A percentile compares a stretch with the other conserved stretches of the same genome.
phyloP scores from a whole-genome alignment of 1,140 invertebrate genomes.

The Phymorhynchus buccinoides region DNA sequence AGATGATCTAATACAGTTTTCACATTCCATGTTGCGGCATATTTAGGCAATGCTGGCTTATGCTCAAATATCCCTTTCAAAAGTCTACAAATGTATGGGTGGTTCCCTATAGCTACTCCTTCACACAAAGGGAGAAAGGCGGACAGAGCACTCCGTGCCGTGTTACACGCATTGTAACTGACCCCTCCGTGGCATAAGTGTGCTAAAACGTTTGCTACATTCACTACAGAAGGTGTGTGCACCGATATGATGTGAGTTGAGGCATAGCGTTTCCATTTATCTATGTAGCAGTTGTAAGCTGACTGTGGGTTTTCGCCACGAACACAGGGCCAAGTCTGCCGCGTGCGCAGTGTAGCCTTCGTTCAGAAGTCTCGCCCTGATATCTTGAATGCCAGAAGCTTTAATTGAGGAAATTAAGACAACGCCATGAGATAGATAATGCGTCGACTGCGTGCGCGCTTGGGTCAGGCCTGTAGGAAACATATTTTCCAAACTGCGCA shows the following conservation, averaged over 20 bases:
- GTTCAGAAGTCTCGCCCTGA: conserved; percentile 37
- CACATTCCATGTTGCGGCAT: conserved; percentile 47
- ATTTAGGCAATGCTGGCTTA: conserved; percentile 38
- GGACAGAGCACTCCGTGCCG: conserved; percentile 40
- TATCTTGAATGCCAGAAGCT: conserved; percentile 43
- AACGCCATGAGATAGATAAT: conserved; percentile 38
- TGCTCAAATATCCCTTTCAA: conserved; percentile 43
- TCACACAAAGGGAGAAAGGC: conserved; percentile 8
- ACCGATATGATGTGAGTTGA: conserved; percentile 40
- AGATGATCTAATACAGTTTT: conserved; percentile 36
- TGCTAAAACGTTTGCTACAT: conserved; percentile 40
- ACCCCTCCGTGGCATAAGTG: conserved; percentile 13
- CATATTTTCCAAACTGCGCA: conserved; percentile 41
- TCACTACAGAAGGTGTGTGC: conserved; percentile 20
- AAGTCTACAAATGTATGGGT: conserved; percentile 36
- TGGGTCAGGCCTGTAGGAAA: conserved; percentile 51
- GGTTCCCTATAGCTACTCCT: conserved; percentile 19
- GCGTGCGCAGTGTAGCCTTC: conserved; percentile 36
- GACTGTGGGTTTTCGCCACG: conserved; percentile 42
- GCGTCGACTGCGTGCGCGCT: conserved; percentile 47
- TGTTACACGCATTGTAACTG: conserved; percentile 39
- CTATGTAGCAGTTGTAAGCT: conserved; percentile 43
- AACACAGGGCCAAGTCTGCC: conserved; percentile 38
- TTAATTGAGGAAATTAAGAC: conserved; percentile 29
- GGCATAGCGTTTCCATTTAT: conserved; percentile 41